These are phyloP conservation scores for Megaceryle alcyon DNA, from an alignment of 2,797 vertebrate species.

Conservation along the genomic window DNA sequence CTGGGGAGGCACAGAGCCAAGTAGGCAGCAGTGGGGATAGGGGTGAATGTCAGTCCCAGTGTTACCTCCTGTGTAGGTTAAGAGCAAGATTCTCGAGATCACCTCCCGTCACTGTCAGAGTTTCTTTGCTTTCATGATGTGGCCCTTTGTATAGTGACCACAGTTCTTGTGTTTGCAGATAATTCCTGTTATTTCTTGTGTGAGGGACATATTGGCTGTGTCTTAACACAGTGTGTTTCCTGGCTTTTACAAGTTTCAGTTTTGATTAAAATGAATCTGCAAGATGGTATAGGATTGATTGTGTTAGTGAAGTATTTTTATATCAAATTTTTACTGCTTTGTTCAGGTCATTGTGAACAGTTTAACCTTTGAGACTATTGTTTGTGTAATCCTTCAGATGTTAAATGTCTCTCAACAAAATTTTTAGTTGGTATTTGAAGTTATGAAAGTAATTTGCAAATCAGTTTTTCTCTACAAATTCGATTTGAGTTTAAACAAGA, in stretches of 20 bases:
- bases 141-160: background rate
- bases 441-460: background rate
- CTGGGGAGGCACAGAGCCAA: accelerated
- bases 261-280: background rate
- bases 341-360: background rate
- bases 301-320: background rate
- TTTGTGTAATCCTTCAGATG: background rate
- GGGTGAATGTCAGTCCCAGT: background rate
- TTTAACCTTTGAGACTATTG: background rate
- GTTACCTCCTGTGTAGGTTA: background rate
- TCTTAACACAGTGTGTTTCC: background rate
- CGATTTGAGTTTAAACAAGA: background rate
- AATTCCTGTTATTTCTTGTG: background rate
- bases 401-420: background rate
- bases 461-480: background rate
- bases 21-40: background rate
- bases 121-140: background rate
- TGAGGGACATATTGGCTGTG: background rate
- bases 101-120: background rate
- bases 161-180: background rate
- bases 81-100: background rate
- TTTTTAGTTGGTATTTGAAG: constrained; percentile 14
- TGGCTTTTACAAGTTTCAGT: background rate
- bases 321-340: background rate
- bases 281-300: background rate